Evolutionary conservation across 2,113 vertebrate species (phyloP), one percentile per base, ranked within the genome.

Genomic region (Lipotes vexillifer): DNA sequence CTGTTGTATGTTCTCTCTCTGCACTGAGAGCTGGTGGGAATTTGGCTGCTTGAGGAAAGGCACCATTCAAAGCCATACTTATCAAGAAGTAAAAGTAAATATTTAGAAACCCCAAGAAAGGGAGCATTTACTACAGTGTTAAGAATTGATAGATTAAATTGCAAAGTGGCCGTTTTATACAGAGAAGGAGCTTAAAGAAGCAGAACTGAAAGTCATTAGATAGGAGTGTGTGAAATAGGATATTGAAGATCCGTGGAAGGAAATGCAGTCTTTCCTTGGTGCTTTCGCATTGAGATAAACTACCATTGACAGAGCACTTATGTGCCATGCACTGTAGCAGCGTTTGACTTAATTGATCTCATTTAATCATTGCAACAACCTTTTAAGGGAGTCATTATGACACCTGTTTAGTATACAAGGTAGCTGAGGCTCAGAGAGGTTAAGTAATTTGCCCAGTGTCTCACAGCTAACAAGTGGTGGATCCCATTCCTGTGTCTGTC

Each of bases 151-250:
- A 7, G 49, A 3, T 75, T 57, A 66, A 14, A 6, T 12, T 17
- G 84, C 29, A 38, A 18, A 78, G 65, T 25, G 77, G 17, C 49
- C 52, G 11, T 66, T 82, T 74, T 49, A 87, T 77, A n/a, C 55
- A 63, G 80, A 55, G 66, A 49, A 29, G 33, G 59, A 85, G 41
- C 49, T 90, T 63, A n/a, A 88, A 52, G 63, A 92, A 12, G 44
- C 55, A 74, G 63, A 57, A 33, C 49, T 25, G 20, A 7, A 63
- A 0, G 63, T 93, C 97, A 75, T 97, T 46, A 88, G 97, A 72
- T 88, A 96, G 96, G 98, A 97, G 94, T 27, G 74, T 17, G 91
- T 94, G 68, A 97, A 88, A 25, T 13, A 41, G 49, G 46, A 74
- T 75, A 61, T 2, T 11, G 3, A 1, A 2, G 88, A 14, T 6